Conservation (phyloP, 2,113 vertebrate species). For the Bos javanicus region DNA sequence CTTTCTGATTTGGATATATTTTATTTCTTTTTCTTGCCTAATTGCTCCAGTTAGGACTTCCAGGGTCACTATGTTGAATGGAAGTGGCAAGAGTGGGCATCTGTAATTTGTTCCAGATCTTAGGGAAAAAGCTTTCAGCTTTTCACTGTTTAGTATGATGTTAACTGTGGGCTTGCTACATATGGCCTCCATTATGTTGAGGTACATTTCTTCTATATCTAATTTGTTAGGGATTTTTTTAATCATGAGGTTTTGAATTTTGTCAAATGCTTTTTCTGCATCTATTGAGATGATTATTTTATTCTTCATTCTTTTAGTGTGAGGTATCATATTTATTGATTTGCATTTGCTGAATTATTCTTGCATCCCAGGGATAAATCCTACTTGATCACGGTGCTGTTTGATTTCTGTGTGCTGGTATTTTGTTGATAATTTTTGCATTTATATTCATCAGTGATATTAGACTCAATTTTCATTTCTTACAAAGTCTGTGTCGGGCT, state of each 20-base stretch:
- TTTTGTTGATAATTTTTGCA: neutral
- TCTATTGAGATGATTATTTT: neutral
- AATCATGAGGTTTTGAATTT: neutral
- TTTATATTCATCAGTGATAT: neutral
- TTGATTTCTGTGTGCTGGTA: neutral
- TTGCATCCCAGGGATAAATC: neutral
- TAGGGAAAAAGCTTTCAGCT: neutral
- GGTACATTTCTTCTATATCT: neutral
- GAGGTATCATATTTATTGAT: neutral
- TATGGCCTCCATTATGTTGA: neutral
- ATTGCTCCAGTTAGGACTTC: neutral
- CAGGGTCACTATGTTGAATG: neutral
- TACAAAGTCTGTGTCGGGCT: neutral
- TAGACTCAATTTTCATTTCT: neutral
- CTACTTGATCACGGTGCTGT: neutral
- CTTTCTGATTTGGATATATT: neutral
- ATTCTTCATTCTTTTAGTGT: neutral
- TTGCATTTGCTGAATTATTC: neutral
- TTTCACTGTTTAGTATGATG: neutral
- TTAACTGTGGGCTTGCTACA: neutral
- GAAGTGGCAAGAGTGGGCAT: neutral
- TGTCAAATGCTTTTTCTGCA: neutral
- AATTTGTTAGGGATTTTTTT: neutral
- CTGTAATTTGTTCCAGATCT: neutral
- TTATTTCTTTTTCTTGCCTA: neutral